These are phyloP conservation scores for Lemur catta DNA, from an alignment of 2,797 vertebrate species.

Conservation along the genomic window DNA sequence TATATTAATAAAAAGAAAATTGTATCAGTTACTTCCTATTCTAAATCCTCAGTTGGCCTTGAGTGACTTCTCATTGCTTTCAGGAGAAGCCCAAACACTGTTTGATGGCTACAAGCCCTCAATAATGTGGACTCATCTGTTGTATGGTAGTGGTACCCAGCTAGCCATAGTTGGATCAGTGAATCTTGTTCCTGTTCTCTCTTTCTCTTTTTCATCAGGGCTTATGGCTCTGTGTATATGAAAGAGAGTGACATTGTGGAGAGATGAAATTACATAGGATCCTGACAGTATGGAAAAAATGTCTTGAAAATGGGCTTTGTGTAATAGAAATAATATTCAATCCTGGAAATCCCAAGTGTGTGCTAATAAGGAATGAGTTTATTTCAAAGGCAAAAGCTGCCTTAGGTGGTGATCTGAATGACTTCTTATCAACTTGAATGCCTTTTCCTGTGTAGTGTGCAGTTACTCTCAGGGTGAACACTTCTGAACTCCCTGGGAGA, in stretches of 20 bases:
- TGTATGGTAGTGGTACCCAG: background rate
- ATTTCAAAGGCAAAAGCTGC: constrained; percentile 74
- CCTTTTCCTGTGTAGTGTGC: constrained; percentile 84
- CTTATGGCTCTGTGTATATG: background rate
- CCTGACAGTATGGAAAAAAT: constrained; percentile 59
- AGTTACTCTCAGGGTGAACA: constrained; percentile 82
- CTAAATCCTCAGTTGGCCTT: background rate
- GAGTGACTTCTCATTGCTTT: background rate
- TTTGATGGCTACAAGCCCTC: background rate
- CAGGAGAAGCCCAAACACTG: background rate
- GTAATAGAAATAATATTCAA: constrained; percentile 71
- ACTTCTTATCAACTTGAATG: constrained; percentile 78
- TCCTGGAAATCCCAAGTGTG: constrained; percentile 70
- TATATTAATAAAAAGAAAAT: background rate
- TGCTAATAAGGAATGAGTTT: constrained; percentile 75
- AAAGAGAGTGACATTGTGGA: constrained; percentile 45
- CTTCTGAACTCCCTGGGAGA: constrained; percentile 85
- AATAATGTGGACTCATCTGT: background rate
- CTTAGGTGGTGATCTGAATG: constrained; percentile 80
- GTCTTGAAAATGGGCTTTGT: constrained; percentile 65
- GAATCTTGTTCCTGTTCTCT: background rate
- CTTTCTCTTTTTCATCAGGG: constrained; percentile 22
- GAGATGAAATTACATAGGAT: constrained; percentile 69
- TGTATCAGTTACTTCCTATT: background rate
- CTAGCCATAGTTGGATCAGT: background rate